These are phyloP conservation scores for Subacronicta megacephala DNA, from an alignment of 2,888 invertebrate species.

Conservation along the genomic window DNA sequence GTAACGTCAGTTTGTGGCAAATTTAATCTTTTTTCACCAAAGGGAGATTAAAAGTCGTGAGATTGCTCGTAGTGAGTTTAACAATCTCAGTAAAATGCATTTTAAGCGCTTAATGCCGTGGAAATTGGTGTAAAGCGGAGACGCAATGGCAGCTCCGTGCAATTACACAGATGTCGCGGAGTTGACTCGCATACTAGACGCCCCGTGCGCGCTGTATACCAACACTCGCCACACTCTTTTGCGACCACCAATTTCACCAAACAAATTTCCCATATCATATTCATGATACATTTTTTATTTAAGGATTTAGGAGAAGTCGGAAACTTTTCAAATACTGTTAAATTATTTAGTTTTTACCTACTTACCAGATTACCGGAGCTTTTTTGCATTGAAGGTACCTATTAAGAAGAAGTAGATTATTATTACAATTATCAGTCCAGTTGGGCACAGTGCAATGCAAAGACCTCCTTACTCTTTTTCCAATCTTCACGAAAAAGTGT, in stretches of 20 bases:
- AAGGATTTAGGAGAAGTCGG: no score
- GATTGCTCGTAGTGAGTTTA: conserved; percentile 72
- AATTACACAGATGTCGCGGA: conserved; percentile 83
- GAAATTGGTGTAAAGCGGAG: conserved; percentile 80
- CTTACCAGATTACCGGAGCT: no score
- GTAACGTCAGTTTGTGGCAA: conserved; percentile 30
- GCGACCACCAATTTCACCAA: neutral
- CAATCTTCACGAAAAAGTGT: neutral
- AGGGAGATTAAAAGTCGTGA: conserved; percentile 70
- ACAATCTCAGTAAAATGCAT: conserved; percentile 84
- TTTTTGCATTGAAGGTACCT: no score
- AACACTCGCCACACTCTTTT: conserved; percentile 5
- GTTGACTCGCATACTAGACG: conserved; percentile 59
- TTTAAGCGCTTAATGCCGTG: conserved; percentile 82
- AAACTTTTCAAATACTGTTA: no score
- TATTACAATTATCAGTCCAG: no score
- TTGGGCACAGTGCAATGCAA: no score
- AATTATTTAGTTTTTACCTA: no score
- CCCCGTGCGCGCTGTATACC: conserved; percentile 15
- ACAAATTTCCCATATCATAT: neutral
- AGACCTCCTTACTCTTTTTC: neutral
- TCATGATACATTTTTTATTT: no score
- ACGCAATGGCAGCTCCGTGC: conserved; percentile 74
- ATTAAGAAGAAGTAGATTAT: no score
- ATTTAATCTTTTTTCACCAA: conserved; percentile 60